A percentile compares a stretch with the other conserved stretches of the same genome.
phyloP scores from a whole-genome alignment of 2,113 vertebrate species.

The Clupea harengus region DNA sequence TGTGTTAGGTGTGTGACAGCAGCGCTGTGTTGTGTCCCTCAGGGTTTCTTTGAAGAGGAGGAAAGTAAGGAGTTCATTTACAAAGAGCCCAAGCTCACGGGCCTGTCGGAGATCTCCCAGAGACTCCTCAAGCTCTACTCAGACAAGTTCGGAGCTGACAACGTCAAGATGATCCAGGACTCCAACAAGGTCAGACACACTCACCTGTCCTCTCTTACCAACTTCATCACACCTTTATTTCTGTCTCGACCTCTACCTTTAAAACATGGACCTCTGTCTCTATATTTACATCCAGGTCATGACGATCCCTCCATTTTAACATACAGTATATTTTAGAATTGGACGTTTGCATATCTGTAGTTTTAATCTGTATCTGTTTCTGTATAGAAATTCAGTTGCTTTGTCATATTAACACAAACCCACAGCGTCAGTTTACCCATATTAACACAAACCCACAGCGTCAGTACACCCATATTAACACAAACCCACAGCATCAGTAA shows the following conservation, averaged over 20 bases:
- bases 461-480: no score
- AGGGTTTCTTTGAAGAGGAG: constrained; percentile 99
- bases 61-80: constrained; percentile 99
- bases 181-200: constrained; percentile 86
- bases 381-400: neutral
- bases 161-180: constrained; percentile 98
- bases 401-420: neutral
- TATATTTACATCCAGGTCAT: neutral
- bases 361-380: neutral
- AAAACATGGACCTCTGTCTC: neutral
- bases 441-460: no score
- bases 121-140: constrained; percentile 94
- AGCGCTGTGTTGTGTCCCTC: constrained; percentile 42
- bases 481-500: no score
- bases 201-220: neutral
- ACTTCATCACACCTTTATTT: no score
- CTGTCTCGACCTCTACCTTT: neutral
- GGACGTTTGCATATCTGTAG: no score
- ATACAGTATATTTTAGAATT: neutral
- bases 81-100: constrained; percentile 96
- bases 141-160: constrained; percentile 96
- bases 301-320: no score
- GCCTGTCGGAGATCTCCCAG: constrained; percentile 96
- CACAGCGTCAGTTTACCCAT: no score
- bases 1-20: no score